These are phyloP conservation scores for Nycteola revayana DNA, from an alignment of 2,888 invertebrate genomes.

Conservation along the genomic window DNA sequence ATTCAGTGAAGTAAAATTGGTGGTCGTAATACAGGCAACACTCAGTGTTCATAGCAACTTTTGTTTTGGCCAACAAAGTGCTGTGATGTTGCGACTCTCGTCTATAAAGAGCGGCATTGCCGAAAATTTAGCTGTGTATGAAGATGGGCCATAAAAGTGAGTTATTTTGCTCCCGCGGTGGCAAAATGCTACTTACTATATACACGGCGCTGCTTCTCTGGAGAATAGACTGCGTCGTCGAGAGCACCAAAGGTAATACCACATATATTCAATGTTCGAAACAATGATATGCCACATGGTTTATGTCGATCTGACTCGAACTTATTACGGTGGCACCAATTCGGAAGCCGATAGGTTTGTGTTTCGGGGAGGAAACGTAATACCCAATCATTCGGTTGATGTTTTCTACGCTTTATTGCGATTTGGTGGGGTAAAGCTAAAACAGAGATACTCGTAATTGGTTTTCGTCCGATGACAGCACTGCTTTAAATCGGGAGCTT, in stretches of 20 bases:
- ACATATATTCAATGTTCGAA: constrained; percentile 26
- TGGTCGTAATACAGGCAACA: constrained; percentile 38
- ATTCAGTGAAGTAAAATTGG: constrained; percentile 40
- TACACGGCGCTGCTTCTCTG: constrained; percentile 67
- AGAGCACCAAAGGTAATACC: constrained; percentile 72
- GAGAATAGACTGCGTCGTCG: constrained; percentile 71
- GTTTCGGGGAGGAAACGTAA: constrained; percentile 27
- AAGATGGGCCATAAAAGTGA: constrained; percentile 65
- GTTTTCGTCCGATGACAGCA: constrained; percentile 23
- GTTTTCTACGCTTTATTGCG: constrained; percentile 33
- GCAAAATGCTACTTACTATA: constrained; percentile 69
- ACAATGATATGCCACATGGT: constrained; percentile 15
- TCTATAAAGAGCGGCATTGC: constrained; percentile 57
- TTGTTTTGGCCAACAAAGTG: constrained; percentile 51
- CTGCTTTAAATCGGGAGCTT: constrained; percentile 16
- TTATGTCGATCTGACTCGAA: constrained; percentile 20
- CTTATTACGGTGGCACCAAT: constrained; percentile 28
- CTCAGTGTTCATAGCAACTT: constrained; percentile 44
- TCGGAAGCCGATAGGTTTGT: constrained; percentile 27
- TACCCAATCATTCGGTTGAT: constrained; percentile 28
- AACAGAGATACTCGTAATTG: constrained; percentile 31
- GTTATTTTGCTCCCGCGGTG: constrained; percentile 46
- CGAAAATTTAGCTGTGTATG: constrained; percentile 61
- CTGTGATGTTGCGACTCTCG: constrained; percentile 67
- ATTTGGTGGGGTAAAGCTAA: constrained; percentile 22